These are phyloP conservation scores for Corythornis cristatus DNA, from an alignment of 2,113 vertebrate species.

Conservation along the genomic window DNA sequence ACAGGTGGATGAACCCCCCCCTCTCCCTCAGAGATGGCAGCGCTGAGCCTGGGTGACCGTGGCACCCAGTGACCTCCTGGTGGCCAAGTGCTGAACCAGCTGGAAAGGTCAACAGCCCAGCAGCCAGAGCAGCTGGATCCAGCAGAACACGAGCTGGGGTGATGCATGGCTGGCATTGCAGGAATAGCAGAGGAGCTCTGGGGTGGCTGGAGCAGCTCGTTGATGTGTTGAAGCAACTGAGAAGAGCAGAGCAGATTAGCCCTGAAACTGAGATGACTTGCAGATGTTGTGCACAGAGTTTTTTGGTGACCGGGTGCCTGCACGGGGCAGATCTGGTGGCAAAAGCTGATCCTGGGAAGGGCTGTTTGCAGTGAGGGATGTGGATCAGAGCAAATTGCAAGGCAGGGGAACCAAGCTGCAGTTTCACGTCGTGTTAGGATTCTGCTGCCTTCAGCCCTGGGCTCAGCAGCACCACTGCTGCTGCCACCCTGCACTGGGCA, in stretches of 20 bases:
- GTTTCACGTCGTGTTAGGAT: background rate
- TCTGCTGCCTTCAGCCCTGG: background rate
- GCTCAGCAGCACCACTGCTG: background rate
- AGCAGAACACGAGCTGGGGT: constrained; percentile 1
- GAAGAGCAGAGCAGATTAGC: background rate
- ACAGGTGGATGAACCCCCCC: constrained; percentile 28
- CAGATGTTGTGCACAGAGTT: background rate
- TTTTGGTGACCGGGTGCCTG: background rate
- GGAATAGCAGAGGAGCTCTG: constrained; percentile 5
- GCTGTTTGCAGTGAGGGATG: background rate
- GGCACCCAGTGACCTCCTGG: background rate
- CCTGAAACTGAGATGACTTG: background rate
- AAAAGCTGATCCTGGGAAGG: background rate
- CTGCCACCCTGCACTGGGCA: background rate
- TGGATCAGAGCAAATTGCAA: background rate
- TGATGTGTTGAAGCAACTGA: constrained; percentile 47
- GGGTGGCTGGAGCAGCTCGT: background rate
- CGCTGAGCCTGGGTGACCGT: background rate
- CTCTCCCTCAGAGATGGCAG: background rate
- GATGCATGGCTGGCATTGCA: constrained; percentile 11
- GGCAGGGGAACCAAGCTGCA: background rate
- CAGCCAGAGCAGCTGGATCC: constrained; percentile 61
- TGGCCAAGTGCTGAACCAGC: constrained; percentile 18
- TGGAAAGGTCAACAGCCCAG: constrained; percentile 28
- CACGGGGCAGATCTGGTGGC: background rate